A percentile compares a stretch with the other conserved stretches of the same genome.
These are phyloP conservation scores for Eubasilissa regina DNA, from an alignment of 1,140 invertebrate genomes.

Conservation along the genomic window DNA sequence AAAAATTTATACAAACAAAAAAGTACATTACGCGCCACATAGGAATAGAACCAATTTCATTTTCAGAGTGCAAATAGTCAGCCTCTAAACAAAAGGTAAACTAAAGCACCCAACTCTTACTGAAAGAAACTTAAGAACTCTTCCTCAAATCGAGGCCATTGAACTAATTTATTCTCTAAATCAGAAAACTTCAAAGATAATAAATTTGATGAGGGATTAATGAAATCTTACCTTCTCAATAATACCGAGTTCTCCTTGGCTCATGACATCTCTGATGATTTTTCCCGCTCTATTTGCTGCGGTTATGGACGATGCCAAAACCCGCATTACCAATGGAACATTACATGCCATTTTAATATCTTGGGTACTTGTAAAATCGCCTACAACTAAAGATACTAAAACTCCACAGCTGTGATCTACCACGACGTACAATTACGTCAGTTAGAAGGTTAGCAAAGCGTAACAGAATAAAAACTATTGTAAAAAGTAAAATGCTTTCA, in stretches of 20 bases:
- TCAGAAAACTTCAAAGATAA: too few relatives aligned
- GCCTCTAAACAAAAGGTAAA: too few relatives aligned
- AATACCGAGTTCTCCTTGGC: constrained; percentile 89
- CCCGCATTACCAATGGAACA: constrained; percentile 68
- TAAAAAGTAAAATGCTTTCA: constrained; percentile 28
- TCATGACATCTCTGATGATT: constrained; percentile 93
- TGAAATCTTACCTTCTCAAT: constrained; percentile 83
- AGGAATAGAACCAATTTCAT: too few relatives aligned
- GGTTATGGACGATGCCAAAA: constrained; percentile 81
- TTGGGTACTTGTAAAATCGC: neutral
- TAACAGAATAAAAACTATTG: constrained; percentile 24
- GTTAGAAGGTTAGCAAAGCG: constrained; percentile 21
- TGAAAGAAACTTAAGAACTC: too few relatives aligned
- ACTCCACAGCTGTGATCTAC: neutral
- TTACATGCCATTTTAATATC: constrained; percentile 40
- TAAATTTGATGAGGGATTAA: neutral
- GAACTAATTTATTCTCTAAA: too few relatives aligned
- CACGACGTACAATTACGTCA: constrained; percentile 5
- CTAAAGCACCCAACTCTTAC: too few relatives aligned
- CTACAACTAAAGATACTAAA: constrained; percentile 35
- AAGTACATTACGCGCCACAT: too few relatives aligned
- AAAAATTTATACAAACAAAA: too few relatives aligned
- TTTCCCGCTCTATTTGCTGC: constrained; percentile 87
- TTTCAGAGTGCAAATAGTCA: too few relatives aligned
- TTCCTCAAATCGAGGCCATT: too few relatives aligned